Conservation (phyloP, 2,113 vertebrate species). For the Zosterops borbonicus region DNA sequence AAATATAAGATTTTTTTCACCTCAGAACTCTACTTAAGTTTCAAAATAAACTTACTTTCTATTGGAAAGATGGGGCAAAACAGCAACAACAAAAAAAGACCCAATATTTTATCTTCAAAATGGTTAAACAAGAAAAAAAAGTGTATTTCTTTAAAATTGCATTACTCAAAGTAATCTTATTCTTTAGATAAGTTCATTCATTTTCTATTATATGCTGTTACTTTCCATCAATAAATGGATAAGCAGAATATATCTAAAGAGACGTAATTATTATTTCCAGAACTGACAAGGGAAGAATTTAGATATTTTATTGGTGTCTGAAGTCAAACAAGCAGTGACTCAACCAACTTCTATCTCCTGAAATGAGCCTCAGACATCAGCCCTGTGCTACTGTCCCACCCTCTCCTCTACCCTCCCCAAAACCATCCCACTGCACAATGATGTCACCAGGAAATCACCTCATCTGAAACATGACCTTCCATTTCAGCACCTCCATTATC, state of each 20-base stretch:
- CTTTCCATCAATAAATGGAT: background rate
- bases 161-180: background rate
- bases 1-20: background rate
- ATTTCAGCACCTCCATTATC: background rate
- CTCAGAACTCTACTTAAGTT: background rate
- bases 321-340: background rate
- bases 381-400: background rate
- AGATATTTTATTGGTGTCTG: background rate
- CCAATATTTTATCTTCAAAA: background rate
- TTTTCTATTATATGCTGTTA: background rate
- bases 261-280: background rate
- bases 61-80: background rate
- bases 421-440: background rate
- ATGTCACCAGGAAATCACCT: background rate
- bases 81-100: background rate
- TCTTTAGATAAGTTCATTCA: background rate
- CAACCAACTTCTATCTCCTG: background rate
- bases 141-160: accelerated
- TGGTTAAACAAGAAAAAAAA: background rate
- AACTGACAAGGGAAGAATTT: background rate
- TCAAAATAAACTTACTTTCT: background rate
- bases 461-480: background rate
- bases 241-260: background rate
- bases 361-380: background rate
- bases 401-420: background rate